A percentile compares a stretch with the other conserved stretches of the same genome.
These are phyloP conservation scores for Dipus sagitta DNA, from an alignment of 2,797 vertebrate genomes.

Conservation along the genomic window DNA sequence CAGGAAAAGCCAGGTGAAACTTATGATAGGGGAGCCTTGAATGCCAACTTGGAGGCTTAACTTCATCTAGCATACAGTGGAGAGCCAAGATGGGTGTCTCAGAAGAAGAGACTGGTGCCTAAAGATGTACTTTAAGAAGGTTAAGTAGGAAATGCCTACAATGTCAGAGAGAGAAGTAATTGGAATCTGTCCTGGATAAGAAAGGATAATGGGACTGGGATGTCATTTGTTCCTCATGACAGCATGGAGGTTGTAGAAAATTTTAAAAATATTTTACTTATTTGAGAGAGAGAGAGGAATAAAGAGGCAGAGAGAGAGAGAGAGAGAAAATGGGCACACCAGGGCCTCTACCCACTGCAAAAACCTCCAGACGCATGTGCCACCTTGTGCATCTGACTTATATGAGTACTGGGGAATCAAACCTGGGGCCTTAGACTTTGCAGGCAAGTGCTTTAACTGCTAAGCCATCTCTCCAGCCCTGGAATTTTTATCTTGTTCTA, in stretches of 20 bases:
- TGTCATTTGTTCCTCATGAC: conserved; percentile 59
- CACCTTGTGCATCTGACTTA: too few relatives aligned
- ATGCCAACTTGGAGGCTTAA: conserved; percentile 55
- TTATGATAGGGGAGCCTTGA: conserved; percentile 28
- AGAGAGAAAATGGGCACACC: too few relatives aligned
- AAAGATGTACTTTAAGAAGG: conserved; percentile 54
- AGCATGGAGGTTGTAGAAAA: background rate
- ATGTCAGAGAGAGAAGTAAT: background rate
- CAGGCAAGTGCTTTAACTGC: too few relatives aligned
- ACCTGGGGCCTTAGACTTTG: too few relatives aligned
- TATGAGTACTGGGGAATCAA: too few relatives aligned
- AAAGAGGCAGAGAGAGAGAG: too few relatives aligned
- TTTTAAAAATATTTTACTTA: too few relatives aligned
- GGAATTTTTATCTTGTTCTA: conserved; percentile 57
- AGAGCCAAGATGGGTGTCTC: conserved; percentile 27
- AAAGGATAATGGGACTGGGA: background rate
- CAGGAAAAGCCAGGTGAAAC: conserved; percentile 48
- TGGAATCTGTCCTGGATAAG: background rate
- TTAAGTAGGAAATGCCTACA: conserved; percentile 2
- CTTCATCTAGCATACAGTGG: conserved; percentile 60
- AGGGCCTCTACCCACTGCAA: too few relatives aligned
- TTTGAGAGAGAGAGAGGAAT: too few relatives aligned
- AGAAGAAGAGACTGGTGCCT: conserved; percentile 53
- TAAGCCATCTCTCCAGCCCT: background rate
- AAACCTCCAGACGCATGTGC: too few relatives aligned